Evolutionary conservation across 2,888 invertebrate genomes (phyloP).

Genomic region (Carterocephalus palaemon): DNA sequence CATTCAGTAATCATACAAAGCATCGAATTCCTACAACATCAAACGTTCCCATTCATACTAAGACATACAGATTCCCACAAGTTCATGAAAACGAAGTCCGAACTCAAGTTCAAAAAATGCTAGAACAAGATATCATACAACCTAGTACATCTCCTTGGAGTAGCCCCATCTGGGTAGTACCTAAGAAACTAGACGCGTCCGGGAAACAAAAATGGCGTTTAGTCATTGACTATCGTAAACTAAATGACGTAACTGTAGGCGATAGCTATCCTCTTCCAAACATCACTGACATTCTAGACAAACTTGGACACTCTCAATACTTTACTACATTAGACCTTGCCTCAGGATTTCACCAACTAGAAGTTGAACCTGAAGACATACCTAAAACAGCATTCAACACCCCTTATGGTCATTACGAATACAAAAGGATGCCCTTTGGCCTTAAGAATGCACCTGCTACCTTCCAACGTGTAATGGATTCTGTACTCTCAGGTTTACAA

Average conservation of each 20-base stretch:
- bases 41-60: conserved; percentile 35
- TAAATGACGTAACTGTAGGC: conserved; percentile 28
- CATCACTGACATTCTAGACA: conserved; percentile 31
- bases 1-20: conserved; percentile 33
- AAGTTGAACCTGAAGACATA: conserved; percentile 28
- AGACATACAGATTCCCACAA: conserved; percentile 39
- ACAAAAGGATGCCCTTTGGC: too few species aligned
- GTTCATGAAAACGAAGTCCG: conserved; percentile 36
- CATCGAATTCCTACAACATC: too few species aligned
- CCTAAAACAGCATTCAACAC: conserved; percentile 40
- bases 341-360: conserved; percentile 31
- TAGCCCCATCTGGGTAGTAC: conserved; percentile 22
- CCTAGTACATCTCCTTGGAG: conserved; percentile 30
- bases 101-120: conserved; percentile 32
- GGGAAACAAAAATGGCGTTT: conserved; percentile 34
- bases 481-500: conserved; percentile 33
- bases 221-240: too few species aligned
- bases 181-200: conserved; percentile 21
- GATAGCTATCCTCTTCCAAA: too few species aligned
- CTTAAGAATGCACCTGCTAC: too few species aligned
- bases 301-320: conserved; percentile 31
- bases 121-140: conserved; percentile 33
- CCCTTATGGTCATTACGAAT: conserved; percentile 37
- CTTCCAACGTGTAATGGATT: conserved; percentile 39
- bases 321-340: conserved; percentile 34